Evolutionary conservation across 2,888 invertebrate species (phyloP), one percentile per base, ranked within the genome.

Genomic region (Polyommatus iphigenia): DNA sequence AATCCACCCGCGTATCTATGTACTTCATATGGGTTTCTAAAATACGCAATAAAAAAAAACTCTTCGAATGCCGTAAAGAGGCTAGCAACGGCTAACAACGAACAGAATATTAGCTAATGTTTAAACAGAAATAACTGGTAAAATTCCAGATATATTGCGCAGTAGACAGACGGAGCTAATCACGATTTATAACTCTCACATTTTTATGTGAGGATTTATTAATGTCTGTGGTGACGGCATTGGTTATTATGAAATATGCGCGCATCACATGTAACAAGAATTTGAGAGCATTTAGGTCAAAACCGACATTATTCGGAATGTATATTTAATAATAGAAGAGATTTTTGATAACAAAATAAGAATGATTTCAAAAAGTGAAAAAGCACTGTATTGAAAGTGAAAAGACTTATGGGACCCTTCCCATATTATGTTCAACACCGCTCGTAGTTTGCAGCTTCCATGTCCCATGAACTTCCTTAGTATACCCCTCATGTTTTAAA

Each of bases 141-240:
- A 67, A 67, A 67, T 67, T 67, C 29, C 24, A 32, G 67, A 67
- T 67, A 67, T 32, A 67, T 32, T 67, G 67, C 67, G 67, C 29
- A 67, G 29, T 29, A 29, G 67, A 67, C 67, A 32, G 67, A 67
- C 67, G 29, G 6, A 67, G 62, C 62, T 62, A 72, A 72, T 72
- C 36, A 20, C n/a, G 72, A 72, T 72, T 72, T 72, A 72, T 72
- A 41, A 54, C 4, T 13, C 36, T n/a, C n/a, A n/a, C 72, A 72
- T 72, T 72, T 72, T 72, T 71, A 71, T 72, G 72, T 41, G 41
- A 3, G 41, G 72, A 72, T 41, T 67, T 72, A 72, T 72, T 72
- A 72, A 72, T 72, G 41, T 71, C 7, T 36, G 71, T 41, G 36
- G 41, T 36, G 36, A 72, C 13, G 41, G 72, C 36, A 41, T 41